A percentile compares a stretch with the other conserved stretches of the same genome.
Conservation (phyloP, 2,888 invertebrate species). For the Agonopterix subpropinquella region DNA sequence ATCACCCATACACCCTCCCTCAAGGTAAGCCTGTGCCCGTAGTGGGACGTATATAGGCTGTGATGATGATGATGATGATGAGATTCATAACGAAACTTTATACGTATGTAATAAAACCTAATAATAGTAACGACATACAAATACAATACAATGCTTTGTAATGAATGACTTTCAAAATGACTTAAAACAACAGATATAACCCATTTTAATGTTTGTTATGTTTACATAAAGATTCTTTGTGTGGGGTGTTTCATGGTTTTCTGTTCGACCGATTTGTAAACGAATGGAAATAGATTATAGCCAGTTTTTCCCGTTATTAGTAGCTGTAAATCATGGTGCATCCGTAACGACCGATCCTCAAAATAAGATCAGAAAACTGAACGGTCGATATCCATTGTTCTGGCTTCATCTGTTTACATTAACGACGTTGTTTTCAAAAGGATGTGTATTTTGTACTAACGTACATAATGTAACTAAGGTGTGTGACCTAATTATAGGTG, state of each 20-base stretch:
- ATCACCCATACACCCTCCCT: no score
- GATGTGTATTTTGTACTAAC: no score
- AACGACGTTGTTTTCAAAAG: no score
- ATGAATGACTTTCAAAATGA: conserved; percentile 70
- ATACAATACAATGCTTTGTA: conserved; percentile 47
- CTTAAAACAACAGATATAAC: conserved; percentile 72
- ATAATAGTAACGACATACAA: conserved; percentile 44
- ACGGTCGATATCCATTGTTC: neutral
- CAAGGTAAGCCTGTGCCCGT: no score
- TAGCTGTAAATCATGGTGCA: conserved; percentile 67
- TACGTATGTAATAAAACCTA: conserved; percentile 34
- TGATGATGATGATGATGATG: no score
- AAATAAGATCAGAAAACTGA: conserved; percentile 52
- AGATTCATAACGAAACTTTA: no score
- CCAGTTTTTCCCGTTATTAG: conserved; percentile 74
- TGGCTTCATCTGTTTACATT: no score
- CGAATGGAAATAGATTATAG: conserved; percentile 74
- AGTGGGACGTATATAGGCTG: no score
- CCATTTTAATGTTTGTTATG: conserved; percentile 67
- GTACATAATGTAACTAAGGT: neutral
- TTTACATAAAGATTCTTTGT: conserved; percentile 75
- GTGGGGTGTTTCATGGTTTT: conserved; percentile 74
- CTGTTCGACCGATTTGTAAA: conserved; percentile 74
- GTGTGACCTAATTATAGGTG: conserved; percentile 17
- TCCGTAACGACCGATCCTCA: conserved; percentile 58